Evolutionary conservation across 2,888 invertebrate genomes (phyloP), one percentile per base, ranked within the genome.

Genomic region (Nemotelus nigrinus): DNA sequence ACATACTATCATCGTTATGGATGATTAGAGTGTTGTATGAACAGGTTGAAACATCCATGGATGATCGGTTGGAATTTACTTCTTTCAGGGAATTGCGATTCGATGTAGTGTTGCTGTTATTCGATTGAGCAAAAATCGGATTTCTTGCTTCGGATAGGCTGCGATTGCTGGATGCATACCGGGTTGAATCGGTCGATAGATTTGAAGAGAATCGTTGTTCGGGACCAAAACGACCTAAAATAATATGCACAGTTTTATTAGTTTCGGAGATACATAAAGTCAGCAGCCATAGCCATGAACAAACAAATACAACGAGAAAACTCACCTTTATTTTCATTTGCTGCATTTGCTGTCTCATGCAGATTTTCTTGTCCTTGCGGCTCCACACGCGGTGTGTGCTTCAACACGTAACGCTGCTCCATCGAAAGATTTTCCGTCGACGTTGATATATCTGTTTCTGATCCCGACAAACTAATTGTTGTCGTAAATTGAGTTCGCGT

Each of bases 361-460:
- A 90, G 90, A 86, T 93, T 95, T 86, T 96, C 96, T 87, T 96
- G 96, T 0, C 96, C 96, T 86, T 96, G 96, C 0, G 96, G 96
- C 85, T 96, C 96, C 84, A 96, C 96, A 55, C 96, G 89, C 4
- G 94, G 79, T n/a, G 81, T 81, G 72, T 81, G 81, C 81, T 93
- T 89, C 80, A 95, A 93, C 65, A 94, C 94, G 88, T 94, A 94
- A 81, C 94, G 90, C 85, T 95, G 95, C 86, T 95, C 95, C 83
- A 93, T 91, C 53, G 94, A 95, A 80, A 97, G 88, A 87, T 96
- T 96, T 87, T 96, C 96, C 82, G 93, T 95, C 25, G 96, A 96
- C 67, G 96, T 96, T 10, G 95, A 96, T 78, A 95, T 93, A 89
- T 96, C 96, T 3, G 96, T 94, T 88, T 96, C 96, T 85, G 95